phyloP scores from a whole-genome alignment of 2,797 vertebrate genomes.

The Fringilla coelebs region DNA sequence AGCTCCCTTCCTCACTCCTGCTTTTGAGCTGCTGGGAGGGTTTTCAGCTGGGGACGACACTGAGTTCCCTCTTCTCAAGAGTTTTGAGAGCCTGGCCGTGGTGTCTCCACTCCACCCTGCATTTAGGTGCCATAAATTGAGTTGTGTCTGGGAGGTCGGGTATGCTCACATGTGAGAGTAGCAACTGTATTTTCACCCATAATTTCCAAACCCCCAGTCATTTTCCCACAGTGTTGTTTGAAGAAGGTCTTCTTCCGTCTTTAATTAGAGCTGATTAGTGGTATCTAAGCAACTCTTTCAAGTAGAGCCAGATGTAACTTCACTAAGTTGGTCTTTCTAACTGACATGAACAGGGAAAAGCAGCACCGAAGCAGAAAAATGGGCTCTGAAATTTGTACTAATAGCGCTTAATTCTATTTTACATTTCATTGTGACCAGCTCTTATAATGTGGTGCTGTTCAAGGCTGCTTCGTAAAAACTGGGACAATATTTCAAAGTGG shows the following conservation, averaged over 20 bases:
- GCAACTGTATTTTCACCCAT: too few relatives aligned
- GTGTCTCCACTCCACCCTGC: background rate
- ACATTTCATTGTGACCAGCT: background rate
- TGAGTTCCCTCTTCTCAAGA: background rate
- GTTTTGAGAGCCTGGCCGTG: accelerated
- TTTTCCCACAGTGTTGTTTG: background rate
- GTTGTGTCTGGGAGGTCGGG: accelerated
- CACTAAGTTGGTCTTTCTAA: background rate
- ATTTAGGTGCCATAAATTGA: background rate
- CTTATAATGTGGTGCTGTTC: background rate
- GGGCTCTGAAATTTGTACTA: background rate
- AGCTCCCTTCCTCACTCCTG: background rate
- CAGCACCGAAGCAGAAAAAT: background rate
- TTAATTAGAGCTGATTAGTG: background rate
- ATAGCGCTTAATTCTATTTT: background rate
- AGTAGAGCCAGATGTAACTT: background rate
- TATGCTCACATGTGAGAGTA: accelerated
- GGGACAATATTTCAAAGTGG: background rate
- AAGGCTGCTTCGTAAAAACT: background rate
- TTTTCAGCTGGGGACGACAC: background rate
- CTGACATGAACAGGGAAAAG: background rate
- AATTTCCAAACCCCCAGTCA: background rate
- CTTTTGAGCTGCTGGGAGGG: background rate
- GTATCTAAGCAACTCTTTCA: background rate
- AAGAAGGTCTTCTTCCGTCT: background rate